Base-by-base conservation (phyloP, 92 coral and sea anemone species). In the Bergia puertoricense region DNA sequence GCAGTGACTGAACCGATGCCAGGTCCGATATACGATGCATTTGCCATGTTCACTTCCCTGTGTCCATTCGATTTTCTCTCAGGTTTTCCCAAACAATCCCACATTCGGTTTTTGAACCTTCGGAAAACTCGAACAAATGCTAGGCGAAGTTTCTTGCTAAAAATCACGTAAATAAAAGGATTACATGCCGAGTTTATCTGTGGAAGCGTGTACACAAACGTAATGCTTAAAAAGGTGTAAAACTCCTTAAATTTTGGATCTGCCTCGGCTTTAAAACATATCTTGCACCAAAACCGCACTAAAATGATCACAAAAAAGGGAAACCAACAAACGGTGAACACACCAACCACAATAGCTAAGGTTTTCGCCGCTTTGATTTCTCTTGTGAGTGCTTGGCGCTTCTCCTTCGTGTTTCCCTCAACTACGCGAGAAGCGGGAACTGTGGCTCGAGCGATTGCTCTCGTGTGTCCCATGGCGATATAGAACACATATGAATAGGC, bases 111-210 rank as follows among this genome's bases (percentile, higher is more conserved):
- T 59, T 50, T 43, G 44, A 89, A n/a, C 46, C 54, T 66, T 88
- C 82, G 88, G 45, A 93, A 94, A 62, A 94, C 75, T 68, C 93
- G 86, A 4, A 95, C 89, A 84, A 93, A 93, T 5, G 98, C 96
- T 41, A 88, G 94, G 44, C 98, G 86, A 66, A 95, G 86, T 85
- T 88, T 91, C 85, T 91, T 93, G 80, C 98, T 95, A 80, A 97
- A 97, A 90, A 95, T 82, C 13, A 96, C 95, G 74, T 97, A 97
- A 71, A 97, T 95, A 69, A 97, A 88, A 15, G 99, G 99, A 66
- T 97, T 97, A 30, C 95, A 85, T 9, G 99, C 98, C 39, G 97
- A 94, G 92, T 96, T 97, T 75, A 97, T 91, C 89, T 92, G 92
- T 5, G 99, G 99, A 20, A 97, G 88, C 22, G 98, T 95, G 81